A percentile compares a stretch with the other conserved stretches of the same genome.
Evolutionary conservation across 2,888 invertebrate genomes (phyloP).

Genomic region (Archaeoteleia sp.): DNA sequence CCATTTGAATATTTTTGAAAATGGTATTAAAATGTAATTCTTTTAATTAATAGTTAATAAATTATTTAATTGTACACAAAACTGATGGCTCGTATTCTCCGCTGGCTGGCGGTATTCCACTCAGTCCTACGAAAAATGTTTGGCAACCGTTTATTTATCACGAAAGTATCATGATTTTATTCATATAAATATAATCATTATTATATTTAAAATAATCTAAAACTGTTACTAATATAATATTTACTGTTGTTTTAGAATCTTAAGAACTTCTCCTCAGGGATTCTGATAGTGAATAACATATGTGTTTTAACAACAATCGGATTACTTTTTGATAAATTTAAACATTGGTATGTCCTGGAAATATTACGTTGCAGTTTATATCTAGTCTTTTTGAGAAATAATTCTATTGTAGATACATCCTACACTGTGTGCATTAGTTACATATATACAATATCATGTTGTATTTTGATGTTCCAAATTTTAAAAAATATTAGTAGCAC

Average conservation of each 20-base stretch:
- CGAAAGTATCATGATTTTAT: too few relatives aligned
- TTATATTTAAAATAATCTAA: constrained; percentile 18
- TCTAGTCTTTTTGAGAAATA: constrained; percentile 71
- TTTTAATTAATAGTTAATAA: too few relatives aligned
- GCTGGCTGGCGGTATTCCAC: too few relatives aligned
- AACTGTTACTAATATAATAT: constrained; percentile 9
- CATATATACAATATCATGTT: constrained; percentile 26
- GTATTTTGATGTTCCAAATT: constrained; percentile 30
- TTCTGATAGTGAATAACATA: constrained; percentile 80
- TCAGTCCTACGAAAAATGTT: too few relatives aligned
- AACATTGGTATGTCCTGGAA: constrained; percentile 80
- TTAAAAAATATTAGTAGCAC: too few relatives aligned
- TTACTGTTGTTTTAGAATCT: constrained; percentile 79
- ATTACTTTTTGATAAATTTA: constrained; percentile 82
- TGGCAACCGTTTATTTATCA: too few relatives aligned
- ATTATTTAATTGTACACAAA: too few relatives aligned
- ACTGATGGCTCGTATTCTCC: too few relatives aligned
- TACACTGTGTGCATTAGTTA: constrained; percentile 24
- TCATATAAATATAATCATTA: too few relatives aligned
- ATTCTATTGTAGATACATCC: constrained; percentile 7
- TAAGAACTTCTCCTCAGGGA: constrained; percentile 78
- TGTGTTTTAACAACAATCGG: constrained; percentile 83
- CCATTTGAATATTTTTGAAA: too few relatives aligned
- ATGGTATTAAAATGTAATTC: too few relatives aligned
- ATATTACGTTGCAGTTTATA: constrained; percentile 81